phyloP scores from a whole-genome alignment of 2,797 vertebrate genomes.

The Tapirus indicus region DNA sequence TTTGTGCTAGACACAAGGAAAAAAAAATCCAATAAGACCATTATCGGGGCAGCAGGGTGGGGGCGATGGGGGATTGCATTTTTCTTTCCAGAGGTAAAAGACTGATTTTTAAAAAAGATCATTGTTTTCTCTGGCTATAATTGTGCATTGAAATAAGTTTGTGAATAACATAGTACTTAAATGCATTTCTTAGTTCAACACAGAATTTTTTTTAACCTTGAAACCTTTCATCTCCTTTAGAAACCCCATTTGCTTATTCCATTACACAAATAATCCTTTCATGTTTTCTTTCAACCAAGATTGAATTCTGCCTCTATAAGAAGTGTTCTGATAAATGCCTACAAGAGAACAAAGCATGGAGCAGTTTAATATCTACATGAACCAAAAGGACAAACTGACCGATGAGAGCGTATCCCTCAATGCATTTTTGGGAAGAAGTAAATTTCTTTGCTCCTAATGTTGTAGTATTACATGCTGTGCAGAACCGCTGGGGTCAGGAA shows the following conservation, averaged over 20 bases:
- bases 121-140: constrained; percentile 2
- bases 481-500: background rate
- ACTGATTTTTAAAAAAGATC: background rate
- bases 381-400: background rate
- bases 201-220: constrained; percentile 50
- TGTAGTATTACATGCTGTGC: background rate
- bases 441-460: background rate
- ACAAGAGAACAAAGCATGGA: background rate
- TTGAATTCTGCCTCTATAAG: constrained; percentile 42
- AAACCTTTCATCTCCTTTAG: background rate
- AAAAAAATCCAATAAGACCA: background rate
- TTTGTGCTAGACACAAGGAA: background rate
- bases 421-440: constrained; percentile 41
- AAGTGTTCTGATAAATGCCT: constrained; percentile 10
- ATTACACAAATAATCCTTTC: constrained; percentile 37
- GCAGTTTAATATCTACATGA: background rate
- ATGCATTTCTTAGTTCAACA: background rate
- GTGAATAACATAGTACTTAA: background rate
- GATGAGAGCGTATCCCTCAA: background rate
- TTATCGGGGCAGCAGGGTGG: background rate
- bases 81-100: background rate
- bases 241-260: constrained; percentile 39
- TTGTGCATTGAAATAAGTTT: background rate
- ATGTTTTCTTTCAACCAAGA: constrained; percentile 52
- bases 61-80: background rate